Base-by-base conservation (phyloP, 2,888 invertebrate species). In the Drosophila buzzatii region DNA sequence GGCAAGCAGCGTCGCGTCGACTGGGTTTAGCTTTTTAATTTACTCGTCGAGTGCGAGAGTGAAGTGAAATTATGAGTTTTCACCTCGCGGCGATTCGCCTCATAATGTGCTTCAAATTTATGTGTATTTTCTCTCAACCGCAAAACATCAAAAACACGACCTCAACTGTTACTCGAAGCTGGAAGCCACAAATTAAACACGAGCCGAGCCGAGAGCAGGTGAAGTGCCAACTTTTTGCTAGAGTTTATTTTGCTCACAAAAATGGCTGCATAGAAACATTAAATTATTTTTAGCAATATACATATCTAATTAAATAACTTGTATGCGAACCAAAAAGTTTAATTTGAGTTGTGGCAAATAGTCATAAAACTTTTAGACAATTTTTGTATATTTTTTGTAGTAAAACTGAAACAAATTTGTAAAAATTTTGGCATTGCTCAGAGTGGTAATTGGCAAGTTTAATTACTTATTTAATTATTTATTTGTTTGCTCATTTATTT, bases 21-120 rank as follows among this genome's bases (percentile, higher is more conserved):
- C 62, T 75, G 59, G 55, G 74, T 72, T 71, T 74, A 67, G 76
- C 66, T 76, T 86, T 90, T 85, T 85, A 88, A 90, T 88, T 90
- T 86, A 81, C 75, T 74, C 73, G 23, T 10, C 9, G n/a, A 10
- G 75, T 83, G 77, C 70, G 71, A 20, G 20, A 23, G 37, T 76
- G 63, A 82, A 75, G 73, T 73, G 63, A 90, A 82, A 80, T 80
- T 80, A 80, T 76, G 75, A 83, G 81, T 59, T 73, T 71, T 70
- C 72, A 68, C 65, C 73, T 74, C 20, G 20, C 12, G 70, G 76
- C 63, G 56, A 39, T 49, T 65, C 67, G 58, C 57, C 67, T 70
- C 67, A 55, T 73, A 72, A 68, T 70, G 73, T 67, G 59, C 77
- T 63, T 37, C 37, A 73, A 73, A 67, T 70, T 73, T 61, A 79